Base-by-base conservation (phyloP, 64 coral and sea anemone genomes). In the Porites lutea region DNA sequence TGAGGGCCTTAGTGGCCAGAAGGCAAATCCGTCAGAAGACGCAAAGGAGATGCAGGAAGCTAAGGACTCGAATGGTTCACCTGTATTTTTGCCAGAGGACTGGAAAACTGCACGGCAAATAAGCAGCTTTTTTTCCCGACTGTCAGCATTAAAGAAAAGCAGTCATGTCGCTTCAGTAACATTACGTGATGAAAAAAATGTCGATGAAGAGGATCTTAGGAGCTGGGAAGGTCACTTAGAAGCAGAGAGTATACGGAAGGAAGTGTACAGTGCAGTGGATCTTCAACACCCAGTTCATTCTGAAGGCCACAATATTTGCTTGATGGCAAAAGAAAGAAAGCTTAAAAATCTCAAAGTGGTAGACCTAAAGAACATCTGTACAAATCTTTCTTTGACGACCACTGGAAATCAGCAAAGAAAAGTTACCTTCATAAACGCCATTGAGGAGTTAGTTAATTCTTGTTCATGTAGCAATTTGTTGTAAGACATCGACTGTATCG, bases 101-200 rank as follows among this genome's bases (percentile, higher is more conserved):
- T 91, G 77, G 89, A 91, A 68, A 69, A 91, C 89, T 11, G 37
- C 89, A 22, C 13, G 65, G 7, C 61, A 90, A 71, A 82, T 90
- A 21, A 71, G 49, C 49, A 72, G 89, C 22, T 82, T 82, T 45
- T 91, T n/a, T 91, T 65, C 82, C 89, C 89, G 89, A 19, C 13
- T 91, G 65, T 82, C 77, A 48, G 78, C 89, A 22, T 43, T 79
- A 54, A 18, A 79, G 67, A 80, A 82, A 12, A 66, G 18, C 11
- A 52, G 23, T 7, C 46, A 68, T 50, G 77, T 63, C 6, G 8
- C 4, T 5, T 14, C 62, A 15, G 43, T 67, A 3, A 65, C n/a
- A 50, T 10, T 23, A 50, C 46, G 45, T 3, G 62, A 70, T 15
- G 75, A 70, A 18, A 19, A 82, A 48, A 19, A 50, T 20, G 3